A percentile compares a stretch with the other conserved stretches of the same genome.
Evolutionary conservation across 2,113 vertebrate genomes (phyloP).

Genomic region (Sarotherodon lohbergeri): DNA sequence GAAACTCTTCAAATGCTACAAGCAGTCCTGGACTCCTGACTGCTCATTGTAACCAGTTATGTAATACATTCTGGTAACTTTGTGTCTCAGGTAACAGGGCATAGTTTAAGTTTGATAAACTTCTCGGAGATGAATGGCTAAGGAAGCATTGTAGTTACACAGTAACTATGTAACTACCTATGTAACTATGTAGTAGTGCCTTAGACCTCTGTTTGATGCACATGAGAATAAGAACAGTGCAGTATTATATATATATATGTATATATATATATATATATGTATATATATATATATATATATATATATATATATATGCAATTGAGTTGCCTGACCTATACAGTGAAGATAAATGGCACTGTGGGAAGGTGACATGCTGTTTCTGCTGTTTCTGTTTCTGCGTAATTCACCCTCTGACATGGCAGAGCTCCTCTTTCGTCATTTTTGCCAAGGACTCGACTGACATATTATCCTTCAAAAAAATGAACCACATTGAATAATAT

Average conservation of each 20-base stretch:
- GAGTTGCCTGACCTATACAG: background rate
- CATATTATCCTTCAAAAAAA: background rate
- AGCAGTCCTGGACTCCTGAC: background rate
- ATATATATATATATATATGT: too few species aligned
- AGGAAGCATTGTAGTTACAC: background rate
- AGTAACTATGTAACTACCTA: background rate
- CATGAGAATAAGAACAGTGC: background rate
- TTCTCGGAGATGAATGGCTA: background rate
- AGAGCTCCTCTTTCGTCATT: background rate
- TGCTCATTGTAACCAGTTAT: background rate
- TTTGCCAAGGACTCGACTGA: background rate
- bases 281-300: too few species aligned
- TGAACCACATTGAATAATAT: rapidly evolving
- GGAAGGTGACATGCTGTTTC: slow-evolving; percentile 25
- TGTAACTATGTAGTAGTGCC: background rate
- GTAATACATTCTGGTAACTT: background rate
- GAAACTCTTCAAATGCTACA: background rate
- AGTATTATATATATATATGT: background rate
- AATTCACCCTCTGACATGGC: background rate
- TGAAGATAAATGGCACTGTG: slow-evolving; percentile 6
- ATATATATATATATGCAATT: background rate
- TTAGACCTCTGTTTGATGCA: background rate
- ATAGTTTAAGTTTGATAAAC: background rate
- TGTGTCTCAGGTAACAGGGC: background rate
- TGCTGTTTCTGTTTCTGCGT: background rate